These are phyloP conservation scores for Rhinichthys osculus DNA, from an alignment of 2,797 vertebrate species.

Conservation along the genomic window DNA sequence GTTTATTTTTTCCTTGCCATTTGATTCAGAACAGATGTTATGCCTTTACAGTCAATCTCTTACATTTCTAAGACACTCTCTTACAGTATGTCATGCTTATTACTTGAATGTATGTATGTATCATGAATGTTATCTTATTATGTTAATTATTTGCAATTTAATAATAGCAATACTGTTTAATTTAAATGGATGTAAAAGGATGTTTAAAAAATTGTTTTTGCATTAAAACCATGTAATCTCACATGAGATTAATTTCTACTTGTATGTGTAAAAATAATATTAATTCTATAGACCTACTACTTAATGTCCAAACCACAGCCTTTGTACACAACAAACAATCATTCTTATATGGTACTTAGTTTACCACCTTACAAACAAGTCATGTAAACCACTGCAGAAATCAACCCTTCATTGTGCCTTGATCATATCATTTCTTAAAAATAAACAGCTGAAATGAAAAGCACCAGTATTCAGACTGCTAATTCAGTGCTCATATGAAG, in stretches of 20 bases:
- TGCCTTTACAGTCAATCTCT: conserved; percentile 4
- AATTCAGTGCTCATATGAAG: no score
- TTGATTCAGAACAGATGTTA: not conserved
- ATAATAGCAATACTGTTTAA: not conserved
- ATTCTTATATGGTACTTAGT: no score
- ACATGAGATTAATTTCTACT: no score
- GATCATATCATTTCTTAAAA: no score
- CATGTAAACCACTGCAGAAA: not conserved
- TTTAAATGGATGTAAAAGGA: not conserved
- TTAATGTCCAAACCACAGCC: no score
- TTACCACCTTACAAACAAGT: not conserved
- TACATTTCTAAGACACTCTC: not conserved
- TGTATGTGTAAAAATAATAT: no score
- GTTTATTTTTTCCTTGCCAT: not conserved
- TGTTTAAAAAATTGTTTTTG: not conserved
- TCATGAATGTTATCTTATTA: not conserved
- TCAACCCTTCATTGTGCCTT: no score
- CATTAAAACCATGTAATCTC: not conserved
- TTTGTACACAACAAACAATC: no score
- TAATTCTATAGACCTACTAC: no score
- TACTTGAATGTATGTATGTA: not conserved
- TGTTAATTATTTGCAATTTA: not conserved
- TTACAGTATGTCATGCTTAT: not conserved
- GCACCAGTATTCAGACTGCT: no score
- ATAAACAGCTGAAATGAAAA: no score